Evolutionary conservation across 2,888 invertebrate genomes (phyloP).

Genomic region (Macroteleia sp.): DNA sequence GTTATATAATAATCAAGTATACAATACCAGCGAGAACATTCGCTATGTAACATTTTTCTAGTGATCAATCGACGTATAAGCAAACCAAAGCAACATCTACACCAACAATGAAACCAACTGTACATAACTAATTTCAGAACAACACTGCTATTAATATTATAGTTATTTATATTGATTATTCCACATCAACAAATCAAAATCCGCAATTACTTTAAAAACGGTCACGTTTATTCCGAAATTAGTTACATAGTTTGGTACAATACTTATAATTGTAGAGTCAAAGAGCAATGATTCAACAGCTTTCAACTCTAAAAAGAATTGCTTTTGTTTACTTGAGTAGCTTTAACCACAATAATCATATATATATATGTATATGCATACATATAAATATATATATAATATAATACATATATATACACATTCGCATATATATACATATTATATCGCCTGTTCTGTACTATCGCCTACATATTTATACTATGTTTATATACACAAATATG

Average conservation of each 20-base stretch:
- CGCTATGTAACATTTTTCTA: slow-evolving; percentile 56
- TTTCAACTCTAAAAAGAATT: slow-evolving; percentile 64
- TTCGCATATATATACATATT: slow-evolving; percentile 58
- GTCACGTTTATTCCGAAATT: slow-evolving; percentile 22
- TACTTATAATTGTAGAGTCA: slow-evolving; percentile 37
- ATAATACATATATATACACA: slow-evolving; percentile 48
- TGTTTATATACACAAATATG: slow-evolving; percentile 70
- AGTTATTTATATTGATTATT: too few relatives aligned
- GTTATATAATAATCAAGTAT: slow-evolving; percentile 71
- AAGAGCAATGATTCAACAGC: slow-evolving; percentile 66
- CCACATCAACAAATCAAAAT: too few relatives aligned
- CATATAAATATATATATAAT: slow-evolving; percentile 34
- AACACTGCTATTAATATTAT: too few relatives aligned
- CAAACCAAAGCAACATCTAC: slow-evolving; percentile 73
- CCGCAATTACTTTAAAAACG: too few relatives aligned
- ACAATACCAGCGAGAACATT: slow-evolving; percentile 65
- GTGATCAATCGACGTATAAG: slow-evolving; percentile 66
- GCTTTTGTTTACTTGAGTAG: slow-evolving; percentile 66
- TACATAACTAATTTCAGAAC: slow-evolving; percentile 67
- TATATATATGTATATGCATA: too few relatives aligned
- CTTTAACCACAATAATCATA: slow-evolving; percentile 61
- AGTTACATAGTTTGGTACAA: slow-evolving; percentile 27
- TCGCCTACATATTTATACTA: slow-evolving; percentile 65
- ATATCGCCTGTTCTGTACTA: slow-evolving; percentile 59
- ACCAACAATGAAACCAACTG: slow-evolving; percentile 61